Evolutionary conservation across 2,797 vertebrate genomes (phyloP), one percentile per base, ranked within the genome.

Genomic region (Hippocampus kuda): DNA sequence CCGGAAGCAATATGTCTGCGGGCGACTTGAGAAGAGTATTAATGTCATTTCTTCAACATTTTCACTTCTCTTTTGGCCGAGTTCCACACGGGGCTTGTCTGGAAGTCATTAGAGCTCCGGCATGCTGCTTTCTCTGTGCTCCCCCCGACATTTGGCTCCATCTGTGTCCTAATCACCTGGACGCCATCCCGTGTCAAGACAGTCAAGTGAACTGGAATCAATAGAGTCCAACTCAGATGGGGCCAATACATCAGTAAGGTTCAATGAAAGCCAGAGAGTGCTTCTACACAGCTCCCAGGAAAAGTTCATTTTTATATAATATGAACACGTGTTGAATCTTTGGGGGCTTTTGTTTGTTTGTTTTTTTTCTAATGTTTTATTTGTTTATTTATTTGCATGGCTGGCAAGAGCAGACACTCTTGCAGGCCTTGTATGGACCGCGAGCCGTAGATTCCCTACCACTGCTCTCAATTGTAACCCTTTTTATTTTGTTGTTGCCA

Each of bases 131-230:
- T 84, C 82, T 79, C 72, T 8, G 67, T 77, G 79, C 75, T 22
- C 2, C 3, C 11, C 16, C 15, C 11, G 76, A 74, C 70, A 61
- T 81, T 85, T 79, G 81, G 68, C 79, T 84, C 84, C 80, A 82
- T 87, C 85, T 86, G 84, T 80, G 81, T 81, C 76, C 74, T 75
- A 85, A 84, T 85, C 88, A 87, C 87, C 86, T 88, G 85, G 84
- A 85, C 83, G 82, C 67, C 82, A 83, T 80, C 81, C 83, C 77
- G 83, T 86, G 84, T 83, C 83, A 82, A 56, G 85, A 75, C 82
- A 75, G 79, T 84, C 86, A 84, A 86, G 77, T 85, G 87, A 90
- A 87, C 86, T 85, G 82, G 85, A 86, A 86, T 85, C 85, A 85
- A 86, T 85, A 81, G 74, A 83, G 80, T 80, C 79, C 44, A 81